Evolutionary conservation across 2,888 invertebrate species (phyloP).

Genomic region (Galerucella calmariensis): DNA sequence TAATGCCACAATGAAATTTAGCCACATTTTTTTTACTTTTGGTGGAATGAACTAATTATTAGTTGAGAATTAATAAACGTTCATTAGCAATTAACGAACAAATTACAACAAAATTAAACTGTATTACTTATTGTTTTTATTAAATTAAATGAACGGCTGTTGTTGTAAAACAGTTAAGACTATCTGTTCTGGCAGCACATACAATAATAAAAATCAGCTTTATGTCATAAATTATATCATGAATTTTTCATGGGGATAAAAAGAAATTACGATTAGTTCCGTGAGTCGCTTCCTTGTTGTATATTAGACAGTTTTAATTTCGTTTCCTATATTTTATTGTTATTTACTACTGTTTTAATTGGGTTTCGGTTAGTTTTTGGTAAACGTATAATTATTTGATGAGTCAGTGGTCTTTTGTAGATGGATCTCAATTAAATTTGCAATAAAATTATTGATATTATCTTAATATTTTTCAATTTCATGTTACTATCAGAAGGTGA

Average conservation of each 20-base stretch:
- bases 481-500: too few species aligned
- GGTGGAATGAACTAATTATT: background rate
- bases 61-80: background rate
- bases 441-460: too few species aligned
- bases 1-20: too few species aligned
- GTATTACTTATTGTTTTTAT: background rate
- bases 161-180: background rate
- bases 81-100: background rate
- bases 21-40: background rate
- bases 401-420: too few species aligned
- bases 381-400: background rate
- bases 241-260: background rate
- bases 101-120: constrained; percentile 4
- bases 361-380: background rate
- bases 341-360: background rate
- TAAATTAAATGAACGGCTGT: background rate
- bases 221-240: constrained; percentile 12
- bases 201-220: background rate
- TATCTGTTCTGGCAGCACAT: background rate
- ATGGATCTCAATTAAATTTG: too few species aligned
- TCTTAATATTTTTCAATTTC: too few species aligned
- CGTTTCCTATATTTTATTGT: constrained; percentile 5
- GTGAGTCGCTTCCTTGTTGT: background rate
- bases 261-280: background rate
- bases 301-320: background rate